These are phyloP conservation scores for Sitta europaea DNA, from an alignment of 2,113 vertebrate species.

Conservation along the genomic window DNA sequence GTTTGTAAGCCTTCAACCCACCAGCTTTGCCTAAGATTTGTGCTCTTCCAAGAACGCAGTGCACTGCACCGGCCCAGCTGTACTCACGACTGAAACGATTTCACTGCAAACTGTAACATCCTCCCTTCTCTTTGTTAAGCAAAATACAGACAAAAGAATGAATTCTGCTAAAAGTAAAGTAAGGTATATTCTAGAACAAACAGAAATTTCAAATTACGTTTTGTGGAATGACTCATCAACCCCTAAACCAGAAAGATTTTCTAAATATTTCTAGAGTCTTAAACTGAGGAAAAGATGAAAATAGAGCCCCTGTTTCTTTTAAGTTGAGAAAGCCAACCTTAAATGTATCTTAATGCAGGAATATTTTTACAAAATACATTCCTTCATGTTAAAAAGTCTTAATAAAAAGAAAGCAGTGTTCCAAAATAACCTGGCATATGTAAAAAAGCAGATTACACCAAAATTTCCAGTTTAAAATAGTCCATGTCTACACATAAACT, in stretches of 20 bases:
- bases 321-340: not conserved
- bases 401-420: not conserved
- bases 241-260: not conserved
- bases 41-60: not conserved
- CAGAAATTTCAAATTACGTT: not conserved
- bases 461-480: not conserved
- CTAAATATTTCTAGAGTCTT: not conserved
- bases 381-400: not conserved
- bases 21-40: not conserved
- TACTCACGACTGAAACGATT: rapidly evolving
- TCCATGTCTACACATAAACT: not conserved
- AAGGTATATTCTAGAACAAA: not conserved
- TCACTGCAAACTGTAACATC: not conserved
- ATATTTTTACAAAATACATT: not conserved
- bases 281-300: not conserved
- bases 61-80: not conserved
- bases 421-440: not conserved
- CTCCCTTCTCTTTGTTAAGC: not conserved
- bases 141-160: not conserved
- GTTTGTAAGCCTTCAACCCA: not conserved
- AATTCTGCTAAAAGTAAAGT: not conserved
- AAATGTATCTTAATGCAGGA: not conserved
- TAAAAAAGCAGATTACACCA: not conserved
- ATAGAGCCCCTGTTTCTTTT: not conserved
- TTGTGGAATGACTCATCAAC: not conserved